A percentile compares a stretch with the other conserved stretches of the same genome.
Conservation (phyloP, 2,113 vertebrate species). For the Sterna hirundo region DNA sequence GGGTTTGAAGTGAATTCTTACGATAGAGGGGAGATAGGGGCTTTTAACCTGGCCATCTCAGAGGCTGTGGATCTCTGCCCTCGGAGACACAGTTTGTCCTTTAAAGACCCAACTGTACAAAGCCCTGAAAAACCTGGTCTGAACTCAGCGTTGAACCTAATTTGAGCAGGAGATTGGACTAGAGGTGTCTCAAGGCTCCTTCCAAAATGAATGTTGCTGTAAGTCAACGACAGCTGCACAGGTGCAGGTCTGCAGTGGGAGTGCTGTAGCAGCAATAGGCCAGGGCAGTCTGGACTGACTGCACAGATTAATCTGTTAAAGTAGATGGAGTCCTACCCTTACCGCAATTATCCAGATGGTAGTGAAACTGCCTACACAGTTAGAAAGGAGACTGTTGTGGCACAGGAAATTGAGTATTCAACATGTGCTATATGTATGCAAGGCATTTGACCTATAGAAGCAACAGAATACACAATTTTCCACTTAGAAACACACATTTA, state of each 20-base stretch:
- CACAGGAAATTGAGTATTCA: neutral
- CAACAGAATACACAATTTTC: neutral
- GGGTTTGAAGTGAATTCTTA: neutral
- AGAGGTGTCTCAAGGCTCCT: neutral
- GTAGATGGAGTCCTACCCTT: neutral
- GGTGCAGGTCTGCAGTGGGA: neutral
- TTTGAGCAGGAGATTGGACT: neutral
- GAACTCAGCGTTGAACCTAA: neutral
- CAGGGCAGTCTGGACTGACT: neutral
- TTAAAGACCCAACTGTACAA: neutral
- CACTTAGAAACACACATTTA: neutral
- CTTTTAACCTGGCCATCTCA: neutral
- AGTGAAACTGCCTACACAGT: neutral
- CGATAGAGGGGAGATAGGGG: neutral
- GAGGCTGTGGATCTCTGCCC: neutral
- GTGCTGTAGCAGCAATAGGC: too few relatives aligned
- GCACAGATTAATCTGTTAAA: neutral
- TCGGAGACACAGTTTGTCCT: neutral
- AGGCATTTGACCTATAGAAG: neutral
- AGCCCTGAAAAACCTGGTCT: rapidly evolving
- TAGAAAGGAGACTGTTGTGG: neutral
- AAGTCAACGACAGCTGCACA: neutral
- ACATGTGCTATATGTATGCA: rapidly evolving
- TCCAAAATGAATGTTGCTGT: neutral
- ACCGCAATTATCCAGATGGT: neutral